Percentiles rank a stretch among this genome's conserved stretches.
Evolutionary conservation across 1,140 invertebrate species (phyloP).

Genomic region (Megalopta genalis): DNA sequence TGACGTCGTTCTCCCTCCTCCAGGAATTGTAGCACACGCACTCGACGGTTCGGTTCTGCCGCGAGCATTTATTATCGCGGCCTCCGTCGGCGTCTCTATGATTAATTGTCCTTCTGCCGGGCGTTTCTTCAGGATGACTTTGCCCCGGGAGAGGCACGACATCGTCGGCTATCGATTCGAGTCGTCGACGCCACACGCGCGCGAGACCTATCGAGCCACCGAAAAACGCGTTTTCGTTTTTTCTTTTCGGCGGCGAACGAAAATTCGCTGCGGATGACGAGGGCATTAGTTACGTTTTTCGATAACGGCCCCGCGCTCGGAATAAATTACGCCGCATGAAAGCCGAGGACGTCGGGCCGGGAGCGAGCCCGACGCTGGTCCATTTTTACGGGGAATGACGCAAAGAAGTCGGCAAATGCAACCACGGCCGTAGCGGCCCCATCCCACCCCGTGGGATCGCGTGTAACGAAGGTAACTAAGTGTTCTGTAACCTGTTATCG

Average conservation of each 20-base stretch:
- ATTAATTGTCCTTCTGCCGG: constrained; percentile 53
- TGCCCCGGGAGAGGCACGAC: constrained; percentile 33
- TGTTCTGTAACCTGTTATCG: constrained; percentile 21
- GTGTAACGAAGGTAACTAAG: constrained; percentile 1
- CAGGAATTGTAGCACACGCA: constrained; percentile 4
- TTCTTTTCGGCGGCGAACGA: background rate
- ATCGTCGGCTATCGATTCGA: constrained; percentile 53
- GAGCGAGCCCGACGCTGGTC: background rate
- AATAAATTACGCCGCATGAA: constrained; percentile 23
- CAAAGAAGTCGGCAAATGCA: constrained; percentile 14
- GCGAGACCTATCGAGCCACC: background rate
- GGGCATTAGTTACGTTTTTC: constrained; percentile 45
- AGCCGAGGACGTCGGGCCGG: background rate
- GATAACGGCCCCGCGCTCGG: constrained; percentile 19
- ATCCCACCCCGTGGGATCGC: background rate
- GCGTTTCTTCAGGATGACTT: constrained; percentile 51
- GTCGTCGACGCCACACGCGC: background rate
- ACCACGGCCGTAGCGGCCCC: background rate
- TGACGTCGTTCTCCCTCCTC: background rate
- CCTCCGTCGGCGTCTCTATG: constrained; percentile 39
- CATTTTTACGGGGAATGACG: constrained; percentile 9
- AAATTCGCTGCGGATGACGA: constrained; percentile 43
- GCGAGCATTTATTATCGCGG: constrained; percentile 54
- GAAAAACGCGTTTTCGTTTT: constrained; percentile 23
- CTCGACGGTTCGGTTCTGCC: background rate